Evolutionary conservation across 2,797 vertebrate genomes (phyloP).

Genomic region (Pangasius krempfi): DNA sequence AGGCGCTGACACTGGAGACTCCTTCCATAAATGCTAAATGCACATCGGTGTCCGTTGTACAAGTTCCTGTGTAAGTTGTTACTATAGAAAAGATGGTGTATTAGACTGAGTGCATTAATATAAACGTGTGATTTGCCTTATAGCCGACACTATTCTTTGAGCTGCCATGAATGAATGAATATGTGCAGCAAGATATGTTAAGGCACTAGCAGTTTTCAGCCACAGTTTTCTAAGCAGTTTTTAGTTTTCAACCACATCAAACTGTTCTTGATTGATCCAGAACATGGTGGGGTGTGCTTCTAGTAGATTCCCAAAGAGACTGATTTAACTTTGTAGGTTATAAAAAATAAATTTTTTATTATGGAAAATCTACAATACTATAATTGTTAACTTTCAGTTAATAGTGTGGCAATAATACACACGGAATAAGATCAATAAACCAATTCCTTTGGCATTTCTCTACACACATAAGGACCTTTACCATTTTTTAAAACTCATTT

Average conservation of each 20-base stretch:
- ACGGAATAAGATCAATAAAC: background rate
- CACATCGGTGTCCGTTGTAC: background rate
- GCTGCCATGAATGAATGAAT: background rate
- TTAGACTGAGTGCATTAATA: too few species aligned
- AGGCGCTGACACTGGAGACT: background rate
- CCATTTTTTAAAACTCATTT: background rate
- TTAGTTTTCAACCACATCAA: too few species aligned
- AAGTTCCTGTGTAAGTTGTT: background rate
- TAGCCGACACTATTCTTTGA: too few species aligned
- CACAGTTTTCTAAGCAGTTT: too few species aligned
- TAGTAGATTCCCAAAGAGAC: background rate
- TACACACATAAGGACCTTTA: background rate
- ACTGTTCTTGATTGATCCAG: too few species aligned
- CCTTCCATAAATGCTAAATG: background rate
- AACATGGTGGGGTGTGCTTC: background rate
- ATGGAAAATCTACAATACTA: background rate
- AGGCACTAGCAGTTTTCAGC: too few species aligned
- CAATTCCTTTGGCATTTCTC: background rate
- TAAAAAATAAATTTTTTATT: background rate
- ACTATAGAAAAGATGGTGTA: background rate
- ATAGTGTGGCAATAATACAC: background rate
- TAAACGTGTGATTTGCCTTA: too few species aligned
- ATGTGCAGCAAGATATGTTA: too few species aligned
- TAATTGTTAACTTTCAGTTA: background rate
- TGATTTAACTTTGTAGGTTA: background rate